phyloP scores from a whole-genome alignment of 2,888 invertebrate species.

The Phania funesta region DNA sequence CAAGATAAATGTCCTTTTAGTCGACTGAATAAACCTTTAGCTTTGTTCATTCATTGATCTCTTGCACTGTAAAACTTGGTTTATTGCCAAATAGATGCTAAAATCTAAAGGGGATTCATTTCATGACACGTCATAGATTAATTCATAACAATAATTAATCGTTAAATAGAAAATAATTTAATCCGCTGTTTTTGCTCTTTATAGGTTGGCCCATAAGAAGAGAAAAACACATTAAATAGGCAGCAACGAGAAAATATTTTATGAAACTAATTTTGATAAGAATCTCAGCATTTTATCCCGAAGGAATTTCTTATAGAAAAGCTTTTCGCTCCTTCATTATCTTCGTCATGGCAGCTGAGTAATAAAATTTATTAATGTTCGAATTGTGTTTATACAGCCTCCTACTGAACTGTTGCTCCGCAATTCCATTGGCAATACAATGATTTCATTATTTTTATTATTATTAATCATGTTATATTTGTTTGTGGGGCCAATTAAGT shows the following conservation, averaged over 20 bases:
- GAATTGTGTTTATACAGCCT: background rate
- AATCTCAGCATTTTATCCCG: slow-evolving; percentile 32
- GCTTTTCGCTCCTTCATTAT: background rate
- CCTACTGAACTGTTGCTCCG: background rate
- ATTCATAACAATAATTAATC: too few relatives aligned
- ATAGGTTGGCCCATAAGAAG: slow-evolving; percentile 32
- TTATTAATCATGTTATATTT: too few relatives aligned
- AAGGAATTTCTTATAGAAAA: slow-evolving; percentile 3
- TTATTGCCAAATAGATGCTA: too few relatives aligned
- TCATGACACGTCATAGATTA: too few relatives aligned
- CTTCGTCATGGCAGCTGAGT: background rate
- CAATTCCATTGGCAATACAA: slow-evolving; percentile 24
- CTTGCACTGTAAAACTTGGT: too few relatives aligned
- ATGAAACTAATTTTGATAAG: slow-evolving; percentile 37
- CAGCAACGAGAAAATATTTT: background rate
- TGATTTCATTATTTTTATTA: slow-evolving; percentile 42
- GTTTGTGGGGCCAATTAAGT: slow-evolving; percentile 24
- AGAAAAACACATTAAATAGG: slow-evolving; percentile 12
- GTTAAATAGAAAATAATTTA: background rate
- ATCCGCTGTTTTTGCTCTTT: background rate
- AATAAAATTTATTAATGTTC: background rate
- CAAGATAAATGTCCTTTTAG: too few relatives aligned
- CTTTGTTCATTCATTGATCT: too few relatives aligned
- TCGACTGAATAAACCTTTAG: too few relatives aligned
- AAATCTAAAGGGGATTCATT: too few relatives aligned